Percentiles rank a stretch among this genome's conserved stretches.
phyloP scores from a whole-genome alignment of 2,113 vertebrate species.

The Paramormyrops kingsleyae region DNA sequence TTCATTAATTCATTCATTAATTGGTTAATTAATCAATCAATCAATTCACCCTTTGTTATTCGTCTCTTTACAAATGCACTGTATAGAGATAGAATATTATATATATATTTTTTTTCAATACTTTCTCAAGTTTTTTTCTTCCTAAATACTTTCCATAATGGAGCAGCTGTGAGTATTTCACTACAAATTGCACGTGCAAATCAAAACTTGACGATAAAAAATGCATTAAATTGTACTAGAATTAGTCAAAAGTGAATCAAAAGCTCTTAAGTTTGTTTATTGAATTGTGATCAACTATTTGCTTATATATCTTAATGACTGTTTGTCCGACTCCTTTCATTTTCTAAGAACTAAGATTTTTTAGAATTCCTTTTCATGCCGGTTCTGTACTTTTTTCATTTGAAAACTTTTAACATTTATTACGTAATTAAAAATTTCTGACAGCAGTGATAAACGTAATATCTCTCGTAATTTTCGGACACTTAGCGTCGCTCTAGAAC shows the following conservation, averaged over 20 bases:
- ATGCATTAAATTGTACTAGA: not conserved
- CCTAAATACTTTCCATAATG: not conserved
- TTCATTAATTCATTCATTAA: not conserved
- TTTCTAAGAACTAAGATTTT: not conserved
- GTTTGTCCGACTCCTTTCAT: not conserved
- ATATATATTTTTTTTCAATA: not conserved
- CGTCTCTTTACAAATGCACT: not conserved
- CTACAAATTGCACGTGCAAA: not conserved
- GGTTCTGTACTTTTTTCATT: not conserved
- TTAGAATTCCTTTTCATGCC: not conserved
- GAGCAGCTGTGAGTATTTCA: not conserved
- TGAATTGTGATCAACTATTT: not conserved
- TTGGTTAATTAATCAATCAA: not conserved
- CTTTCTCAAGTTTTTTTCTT: not conserved
- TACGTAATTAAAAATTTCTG: not conserved
- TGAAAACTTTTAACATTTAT: not conserved
- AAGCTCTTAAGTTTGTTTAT: not conserved
- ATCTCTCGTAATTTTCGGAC: not conserved
- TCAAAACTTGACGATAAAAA: not conserved
- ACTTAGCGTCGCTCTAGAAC: not conserved
- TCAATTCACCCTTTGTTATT: not conserved
- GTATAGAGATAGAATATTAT: not conserved
- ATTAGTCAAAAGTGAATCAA: not conserved
- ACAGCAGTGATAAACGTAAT: not conserved
- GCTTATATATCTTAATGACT: not conserved